Evolutionary conservation across 2,797 vertebrate genomes (phyloP).

Genomic region (Crenuchus spilurus): DNA sequence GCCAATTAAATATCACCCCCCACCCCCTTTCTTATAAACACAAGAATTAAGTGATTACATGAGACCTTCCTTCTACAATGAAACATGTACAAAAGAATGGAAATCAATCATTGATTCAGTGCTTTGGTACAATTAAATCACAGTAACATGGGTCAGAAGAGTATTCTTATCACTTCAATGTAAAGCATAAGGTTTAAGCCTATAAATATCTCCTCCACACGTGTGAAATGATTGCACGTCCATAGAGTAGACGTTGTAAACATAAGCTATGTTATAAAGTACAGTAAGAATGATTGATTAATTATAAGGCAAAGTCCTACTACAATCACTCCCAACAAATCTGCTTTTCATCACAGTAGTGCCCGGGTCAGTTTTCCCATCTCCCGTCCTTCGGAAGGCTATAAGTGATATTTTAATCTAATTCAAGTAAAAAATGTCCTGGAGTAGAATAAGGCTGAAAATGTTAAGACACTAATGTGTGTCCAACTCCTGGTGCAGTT

Average conservation of each 20-base stretch:
- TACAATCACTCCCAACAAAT: not conserved
- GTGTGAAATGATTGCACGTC: not conserved
- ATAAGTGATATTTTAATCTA: not conserved
- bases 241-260: not conserved
- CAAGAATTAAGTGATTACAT: not conserved
- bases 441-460: too few relatives aligned
- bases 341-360: not conserved
- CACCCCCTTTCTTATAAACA: not conserved
- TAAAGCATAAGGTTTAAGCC: not conserved
- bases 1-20: not conserved
- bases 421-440: too few relatives aligned
- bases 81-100: not conserved
- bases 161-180: not conserved
- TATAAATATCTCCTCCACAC: not conserved
- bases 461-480: too few relatives aligned
- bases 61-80: not conserved
- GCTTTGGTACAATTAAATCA: slow-evolving; percentile 23
- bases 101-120: not conserved
- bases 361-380: not conserved
- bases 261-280: slow-evolving; percentile 13
- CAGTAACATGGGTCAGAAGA: not conserved
- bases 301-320: not conserved
- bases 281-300: not conserved
- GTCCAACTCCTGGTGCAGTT: not conserved
- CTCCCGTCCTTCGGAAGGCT: not conserved